A percentile compares a stretch with the other conserved stretches of the same genome.
phyloP scores from a whole-genome alignment of 2,888 invertebrate species.

The Drosophila recens region DNA sequence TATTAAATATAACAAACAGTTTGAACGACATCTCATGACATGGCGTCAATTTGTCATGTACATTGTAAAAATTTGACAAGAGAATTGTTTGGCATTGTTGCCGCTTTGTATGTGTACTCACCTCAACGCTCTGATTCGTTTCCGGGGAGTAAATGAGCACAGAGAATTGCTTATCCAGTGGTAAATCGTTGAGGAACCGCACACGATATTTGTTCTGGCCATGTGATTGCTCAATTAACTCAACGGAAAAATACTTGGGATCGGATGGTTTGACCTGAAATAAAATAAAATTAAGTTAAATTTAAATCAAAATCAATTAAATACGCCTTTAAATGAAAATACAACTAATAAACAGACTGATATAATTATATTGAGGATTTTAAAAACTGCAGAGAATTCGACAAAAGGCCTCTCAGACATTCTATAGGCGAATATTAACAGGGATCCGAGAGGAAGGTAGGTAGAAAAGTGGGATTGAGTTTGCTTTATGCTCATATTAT shows the following conservation, averaged over 20 bases:
- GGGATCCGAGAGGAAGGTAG: neutral
- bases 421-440: slow-evolving; percentile 32
- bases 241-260: slow-evolving; percentile 78
- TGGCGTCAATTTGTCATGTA: neutral
- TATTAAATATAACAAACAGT: neutral
- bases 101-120: slow-evolving; percentile 55
- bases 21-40: neutral
- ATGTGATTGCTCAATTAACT: slow-evolving; percentile 80
- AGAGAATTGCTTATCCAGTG: slow-evolving; percentile 82
- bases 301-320: slow-evolving; percentile 30
- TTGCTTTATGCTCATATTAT: slow-evolving; percentile 11
- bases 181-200: slow-evolving; percentile 76
- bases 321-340: neutral
- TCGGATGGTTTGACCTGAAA: slow-evolving; percentile 84
- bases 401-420: slow-evolving; percentile 8
- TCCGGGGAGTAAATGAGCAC: slow-evolving; percentile 83
- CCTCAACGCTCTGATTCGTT: slow-evolving; percentile 84
- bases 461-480: neutral
- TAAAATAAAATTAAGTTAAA: slow-evolving; percentile 18
- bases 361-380: neutral
- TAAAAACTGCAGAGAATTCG: neutral
- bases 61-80: neutral
- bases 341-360: neutral
- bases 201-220: slow-evolving; percentile 83
- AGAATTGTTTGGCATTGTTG: neutral